These are phyloP conservation scores for Odontomachus brunneus DNA, from an alignment of 1,140 invertebrate species.

Conservation along the genomic window DNA sequence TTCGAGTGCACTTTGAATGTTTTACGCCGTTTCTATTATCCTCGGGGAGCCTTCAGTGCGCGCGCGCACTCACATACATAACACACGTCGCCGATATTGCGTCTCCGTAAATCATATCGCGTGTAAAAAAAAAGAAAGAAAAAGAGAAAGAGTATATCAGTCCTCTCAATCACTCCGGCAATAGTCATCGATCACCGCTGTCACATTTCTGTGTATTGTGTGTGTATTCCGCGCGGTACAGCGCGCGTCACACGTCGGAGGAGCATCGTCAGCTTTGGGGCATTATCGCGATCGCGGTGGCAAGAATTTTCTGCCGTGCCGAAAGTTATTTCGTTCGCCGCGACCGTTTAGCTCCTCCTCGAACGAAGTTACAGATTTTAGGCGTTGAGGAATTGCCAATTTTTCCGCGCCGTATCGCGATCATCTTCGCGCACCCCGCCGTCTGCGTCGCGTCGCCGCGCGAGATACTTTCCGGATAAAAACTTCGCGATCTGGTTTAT, in stretches of 20 bases:
- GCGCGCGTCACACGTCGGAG: conserved; percentile 35
- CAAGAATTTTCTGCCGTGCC: not conserved
- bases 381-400: conserved; percentile 14
- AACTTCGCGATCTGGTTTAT: not conserved
- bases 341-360: conserved; percentile 36
- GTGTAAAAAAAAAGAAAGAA: conserved; percentile 8
- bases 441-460: not conserved
- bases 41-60: conserved; percentile 6
- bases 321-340: conserved; percentile 22
- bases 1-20: conserved; percentile 33
- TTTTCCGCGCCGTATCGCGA: conserved; percentile 5
- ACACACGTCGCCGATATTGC: conserved; percentile 40
- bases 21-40: conserved; percentile 47
- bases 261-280: conserved; percentile 17
- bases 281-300: conserved; percentile 37
- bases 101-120: conserved; percentile 42
- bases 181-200: conserved; percentile 45
- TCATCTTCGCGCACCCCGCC: conserved; percentile 50
- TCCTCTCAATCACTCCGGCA: conserved; percentile 44
- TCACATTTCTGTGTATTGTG: conserved; percentile 36
- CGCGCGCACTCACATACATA: too few relatives aligned
- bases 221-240: conserved; percentile 11
- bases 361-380: conserved; percentile 29
- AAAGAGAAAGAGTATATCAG: conserved; percentile 22
- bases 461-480: not conserved